These are phyloP conservation scores for Tetrax tetrax DNA, from an alignment of 2,113 vertebrate genomes.

Conservation along the genomic window DNA sequence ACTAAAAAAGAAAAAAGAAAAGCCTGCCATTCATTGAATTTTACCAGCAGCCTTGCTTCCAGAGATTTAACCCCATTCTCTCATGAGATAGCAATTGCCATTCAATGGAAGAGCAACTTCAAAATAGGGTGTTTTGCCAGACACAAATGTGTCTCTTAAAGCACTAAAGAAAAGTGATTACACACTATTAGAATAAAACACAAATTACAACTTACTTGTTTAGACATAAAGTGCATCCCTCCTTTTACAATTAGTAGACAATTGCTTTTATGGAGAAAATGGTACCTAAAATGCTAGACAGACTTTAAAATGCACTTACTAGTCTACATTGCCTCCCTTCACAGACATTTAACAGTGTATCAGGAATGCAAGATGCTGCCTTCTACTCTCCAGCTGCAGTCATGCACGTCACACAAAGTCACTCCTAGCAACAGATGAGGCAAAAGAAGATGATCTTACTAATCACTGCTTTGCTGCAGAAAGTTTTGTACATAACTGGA, in stretches of 20 bases:
- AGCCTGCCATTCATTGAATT: background rate
- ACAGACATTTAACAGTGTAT: background rate
- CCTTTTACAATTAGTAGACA: background rate
- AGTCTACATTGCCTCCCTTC: background rate
- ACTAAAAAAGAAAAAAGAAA: too few relatives aligned
- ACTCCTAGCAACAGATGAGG: background rate
- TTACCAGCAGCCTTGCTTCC: background rate
- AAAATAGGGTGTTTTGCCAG: background rate
- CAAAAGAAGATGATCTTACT: background rate
- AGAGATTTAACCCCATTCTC: background rate
- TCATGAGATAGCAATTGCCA: background rate
- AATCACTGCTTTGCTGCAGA: background rate
- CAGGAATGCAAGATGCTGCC: background rate
- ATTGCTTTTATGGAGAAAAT: background rate
- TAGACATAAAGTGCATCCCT: background rate
- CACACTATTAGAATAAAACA: background rate
- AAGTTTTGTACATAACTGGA: background rate
- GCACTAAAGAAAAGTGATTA: background rate
- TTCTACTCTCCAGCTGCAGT: background rate
- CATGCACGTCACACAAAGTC: background rate
- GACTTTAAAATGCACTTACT: background rate
- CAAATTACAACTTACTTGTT: background rate
- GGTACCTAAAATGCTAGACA: background rate
- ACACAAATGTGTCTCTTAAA: background rate
- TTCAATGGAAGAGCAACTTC: background rate